These are phyloP conservation scores for Lutraria lutraria DNA, from an alignment of 2,888 invertebrate genomes.

Conservation along the genomic window DNA sequence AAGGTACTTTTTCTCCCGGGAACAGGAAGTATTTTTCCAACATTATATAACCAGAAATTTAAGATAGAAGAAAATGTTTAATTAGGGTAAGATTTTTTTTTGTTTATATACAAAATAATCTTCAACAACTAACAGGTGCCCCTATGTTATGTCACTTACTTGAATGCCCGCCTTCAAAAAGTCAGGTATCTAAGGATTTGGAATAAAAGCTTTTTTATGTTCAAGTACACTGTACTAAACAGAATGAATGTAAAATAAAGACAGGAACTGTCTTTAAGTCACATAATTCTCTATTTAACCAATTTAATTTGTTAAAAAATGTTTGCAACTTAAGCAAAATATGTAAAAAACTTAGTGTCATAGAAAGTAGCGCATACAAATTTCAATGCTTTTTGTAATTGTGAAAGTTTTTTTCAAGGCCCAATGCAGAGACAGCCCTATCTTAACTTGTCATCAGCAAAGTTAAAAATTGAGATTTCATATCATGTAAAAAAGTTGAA, in stretches of 20 bases:
- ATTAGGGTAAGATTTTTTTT: neutral
- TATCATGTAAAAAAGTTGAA: neutral
- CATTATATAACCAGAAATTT: neutral
- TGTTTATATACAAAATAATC: neutral
- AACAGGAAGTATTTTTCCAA: neutral
- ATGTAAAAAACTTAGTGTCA: neutral
- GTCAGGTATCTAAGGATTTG: too few relatives aligned
- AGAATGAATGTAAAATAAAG: too few relatives aligned
- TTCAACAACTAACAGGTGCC: neutral
- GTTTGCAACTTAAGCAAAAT: neutral
- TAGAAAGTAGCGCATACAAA: neutral
- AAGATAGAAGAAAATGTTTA: neutral
- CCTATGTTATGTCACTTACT: too few relatives aligned
- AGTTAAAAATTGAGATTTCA: constrained; percentile 14
- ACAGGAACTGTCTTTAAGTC: too few relatives aligned
- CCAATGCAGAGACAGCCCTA: neutral
- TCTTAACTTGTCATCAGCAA: constrained; percentile 2
- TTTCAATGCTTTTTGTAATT: neutral
- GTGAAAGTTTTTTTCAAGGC: neutral
- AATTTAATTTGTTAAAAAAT: neutral
- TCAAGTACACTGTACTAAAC: too few relatives aligned
- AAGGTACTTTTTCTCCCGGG: neutral
- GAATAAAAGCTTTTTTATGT: too few relatives aligned
- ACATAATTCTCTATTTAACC: too few relatives aligned
- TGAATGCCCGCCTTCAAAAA: too few relatives aligned